Base-by-base conservation (phyloP, 2,888 invertebrate species). In the Spisula solida region DNA sequence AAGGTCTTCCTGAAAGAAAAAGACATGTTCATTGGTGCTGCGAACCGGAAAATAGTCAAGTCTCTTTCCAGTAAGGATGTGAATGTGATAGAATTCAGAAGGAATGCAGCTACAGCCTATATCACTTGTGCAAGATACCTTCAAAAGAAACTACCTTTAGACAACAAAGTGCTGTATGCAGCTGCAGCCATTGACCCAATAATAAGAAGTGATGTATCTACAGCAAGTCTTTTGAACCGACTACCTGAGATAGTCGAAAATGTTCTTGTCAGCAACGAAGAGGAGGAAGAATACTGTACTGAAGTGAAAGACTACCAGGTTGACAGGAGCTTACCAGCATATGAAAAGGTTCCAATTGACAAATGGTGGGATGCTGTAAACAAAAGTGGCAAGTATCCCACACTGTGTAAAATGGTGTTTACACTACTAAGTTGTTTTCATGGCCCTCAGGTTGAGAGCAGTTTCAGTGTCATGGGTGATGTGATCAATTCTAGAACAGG, bases 391-490 rank as follows among this genome's bases (percentile, higher is more conserved):
- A 85, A 29, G 47, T 90, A 88, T 31, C 82, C 90, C 6, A 25
- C 25, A 34, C 83, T 89, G 20, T n/a, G 81, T 5, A 91, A 89
- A 48, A 56, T 91, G 56, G 90, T 80, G 29, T 66, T 82, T 16
- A 81, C 90, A 60, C 10, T 86, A 18, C 82, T 91, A 4, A 85
- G 70, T 47, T 80, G 85, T 47, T 93, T 94, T 78, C 91, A 93
- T 92, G 93, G 93, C 29, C 92, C 91, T 5, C 88, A 88, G 56
- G 93, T 94, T 12, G 94, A 94, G 84, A 81, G 83, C 1, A 82
- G 86, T 20, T 94, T 94, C 81, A 93, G 85, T 82, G 47, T 83
- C 16, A 93, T 93, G 93, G 85, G 83, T 47, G 93, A 94, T 80
- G 56, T 88, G 20, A 34, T 92, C n/a, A 82, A 90, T 66, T 18